phyloP scores from a whole-genome alignment of 2,797 vertebrate genomes.

The Oreonectes daqikongensis region DNA sequence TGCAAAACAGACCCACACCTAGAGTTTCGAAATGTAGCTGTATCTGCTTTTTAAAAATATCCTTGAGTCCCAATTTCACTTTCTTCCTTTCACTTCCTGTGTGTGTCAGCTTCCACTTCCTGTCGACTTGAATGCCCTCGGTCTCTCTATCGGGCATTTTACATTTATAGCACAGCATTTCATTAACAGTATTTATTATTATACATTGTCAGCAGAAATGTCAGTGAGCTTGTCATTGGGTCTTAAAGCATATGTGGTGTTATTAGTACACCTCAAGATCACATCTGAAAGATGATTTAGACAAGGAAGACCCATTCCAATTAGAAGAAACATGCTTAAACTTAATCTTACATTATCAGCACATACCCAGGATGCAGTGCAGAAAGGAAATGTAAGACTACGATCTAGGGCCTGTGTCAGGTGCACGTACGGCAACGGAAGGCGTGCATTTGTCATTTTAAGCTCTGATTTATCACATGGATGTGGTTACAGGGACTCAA shows the following conservation, averaged over 20 bases:
- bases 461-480: not conserved
- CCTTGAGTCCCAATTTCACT: slow-evolving; percentile 10
- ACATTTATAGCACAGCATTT: not conserved
- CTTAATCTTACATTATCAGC: slow-evolving; percentile 1
- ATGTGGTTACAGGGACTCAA: slow-evolving; percentile 23
- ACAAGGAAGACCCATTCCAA: too few relatives aligned
- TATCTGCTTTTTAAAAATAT: slow-evolving; percentile 17
- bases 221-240: too few relatives aligned
- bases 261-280: not conserved
- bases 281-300: too few relatives aligned
- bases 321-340: not conserved
- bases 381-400: not conserved
- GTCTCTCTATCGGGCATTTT: not conserved
- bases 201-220: too few relatives aligned
- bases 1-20: not conserved
- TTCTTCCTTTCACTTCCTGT: slow-evolving; percentile 43
- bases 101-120: slow-evolving; percentile 7
- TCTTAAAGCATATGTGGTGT: too few relatives aligned
- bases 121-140: not conserved
- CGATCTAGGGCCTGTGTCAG: not conserved
- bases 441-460: not conserved
- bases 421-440: not conserved
- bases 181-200: not conserved
- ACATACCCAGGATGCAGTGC: too few relatives aligned
- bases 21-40: not conserved